A percentile compares a stretch with the other conserved stretches of the same genome.
These are phyloP conservation scores for Chloropsis cyanopogon DNA, from an alignment of 2,113 vertebrate species.

Conservation along the genomic window DNA sequence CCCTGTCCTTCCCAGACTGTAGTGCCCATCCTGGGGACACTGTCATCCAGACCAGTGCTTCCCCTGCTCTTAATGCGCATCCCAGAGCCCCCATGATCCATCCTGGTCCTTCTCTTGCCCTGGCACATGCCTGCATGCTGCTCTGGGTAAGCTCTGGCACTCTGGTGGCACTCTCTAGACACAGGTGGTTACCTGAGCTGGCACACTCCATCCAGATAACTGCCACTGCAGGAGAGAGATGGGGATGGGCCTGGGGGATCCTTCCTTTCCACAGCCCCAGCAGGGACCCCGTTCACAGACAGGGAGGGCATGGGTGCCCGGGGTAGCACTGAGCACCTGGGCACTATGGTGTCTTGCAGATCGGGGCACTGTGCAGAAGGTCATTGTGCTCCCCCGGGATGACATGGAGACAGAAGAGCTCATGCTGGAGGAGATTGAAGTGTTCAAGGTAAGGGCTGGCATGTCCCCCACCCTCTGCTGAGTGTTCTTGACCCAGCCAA, in stretches of 20 bases:
- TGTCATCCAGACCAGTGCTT: background rate
- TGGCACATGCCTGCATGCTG: background rate
- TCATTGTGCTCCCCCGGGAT: constrained; percentile 94
- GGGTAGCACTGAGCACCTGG: constrained; percentile 33
- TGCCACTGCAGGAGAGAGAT: background rate
- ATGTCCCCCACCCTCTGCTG: background rate
- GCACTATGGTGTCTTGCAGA: constrained; percentile 75
- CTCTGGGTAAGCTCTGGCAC: background rate
- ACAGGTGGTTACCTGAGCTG: background rate
- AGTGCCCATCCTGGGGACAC: background rate
- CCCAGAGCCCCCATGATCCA: background rate
- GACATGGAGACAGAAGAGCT: constrained; percentile 95
- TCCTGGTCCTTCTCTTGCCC: background rate
- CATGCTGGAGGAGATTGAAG: constrained; percentile 95
- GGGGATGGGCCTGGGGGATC: background rate
- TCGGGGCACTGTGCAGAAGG: constrained; percentile 94
- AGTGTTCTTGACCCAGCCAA: background rate
- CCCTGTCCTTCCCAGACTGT: background rate
- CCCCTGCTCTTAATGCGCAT: background rate
- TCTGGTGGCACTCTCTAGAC: background rate
- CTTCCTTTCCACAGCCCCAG: background rate
- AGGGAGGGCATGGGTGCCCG: background rate
- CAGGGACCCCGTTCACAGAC: background rate
- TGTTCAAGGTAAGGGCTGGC: constrained; percentile 86
- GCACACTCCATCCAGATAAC: background rate